Base-by-base conservation (phyloP, 2,113 vertebrate genomes). In the Cyprinodon brontotheroides region DNA sequence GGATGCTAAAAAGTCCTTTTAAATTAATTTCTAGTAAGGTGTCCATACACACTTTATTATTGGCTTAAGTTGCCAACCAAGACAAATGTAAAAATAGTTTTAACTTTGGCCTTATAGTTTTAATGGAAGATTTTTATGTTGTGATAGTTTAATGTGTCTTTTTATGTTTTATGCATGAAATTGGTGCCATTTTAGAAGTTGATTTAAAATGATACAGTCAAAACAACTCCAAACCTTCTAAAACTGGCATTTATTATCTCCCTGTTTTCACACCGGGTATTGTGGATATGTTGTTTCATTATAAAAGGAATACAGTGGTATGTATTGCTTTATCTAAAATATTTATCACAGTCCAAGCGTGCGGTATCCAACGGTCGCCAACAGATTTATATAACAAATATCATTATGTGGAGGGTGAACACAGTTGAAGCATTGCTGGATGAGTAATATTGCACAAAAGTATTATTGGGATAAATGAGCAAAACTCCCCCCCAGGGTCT, bases 401-500 rank as follows among this genome's bases (percentile, higher is more conserved):
- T 77, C 62, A 73, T 79, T 75, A 81, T 43, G 22, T 83, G 38
- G 45, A 61, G 65, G 68, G 50, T 13, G 1, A 79, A 80, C 70
- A 70, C 61, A 64, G 79, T 68, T 43, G 74, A 78, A 75, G 68
- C 29, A 22, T 72, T 61, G 75, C 73, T 64, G 74, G 59, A 86
- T 74, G 80, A 91, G 78, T 86, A 84, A 74, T 80, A 82, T 84
- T 89, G 84, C 88, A 78, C 84, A n/a, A 69, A 80, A 70, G 74
- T 88, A 84, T 89, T 88, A 92, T 71, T 45, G 79, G 88, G 84
- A 87, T 88, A 85, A 89, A 90, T 86, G 87, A 83, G 79, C 84
- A 86, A 87, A 89, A 76, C 70, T 84, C 79, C 89, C 87, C 91
- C 84, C 82, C 82, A 89, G 91, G 89, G 86, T 79, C 77, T 75